Base-by-base conservation (phyloP, 2,888 invertebrate genomes). In the Orthonychiurus folsomi region DNA sequence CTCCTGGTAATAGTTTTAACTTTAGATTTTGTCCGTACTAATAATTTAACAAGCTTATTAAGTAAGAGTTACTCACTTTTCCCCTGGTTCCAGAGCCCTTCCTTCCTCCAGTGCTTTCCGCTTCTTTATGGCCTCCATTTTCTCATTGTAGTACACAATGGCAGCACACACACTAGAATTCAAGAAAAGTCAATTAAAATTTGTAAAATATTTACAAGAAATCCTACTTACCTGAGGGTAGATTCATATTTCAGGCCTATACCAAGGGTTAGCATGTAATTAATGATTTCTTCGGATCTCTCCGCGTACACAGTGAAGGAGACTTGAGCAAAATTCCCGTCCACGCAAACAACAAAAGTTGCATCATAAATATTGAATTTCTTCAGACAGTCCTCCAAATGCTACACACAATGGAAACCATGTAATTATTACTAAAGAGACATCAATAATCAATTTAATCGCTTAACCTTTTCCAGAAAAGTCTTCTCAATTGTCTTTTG, bases 211-310 rank as follows among this genome's bases (percentile, higher is more conserved):
- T 61, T 27, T 20, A 52, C 15, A 60, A 28, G 21, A 60, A 55
- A 24, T 1, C 25, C 23, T n/a, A 48, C 21, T 23, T 66, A 66
- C 67, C 66, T 65, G 1, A 70, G 24, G 1, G 64, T 62, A 1
- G 70, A 70, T 2, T 66, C 61, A 53, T 68, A 69, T 58, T 66
- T 66, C n/a, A 59, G 59, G 27, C 70, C 70, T 50, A 70, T 63
- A 27, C 69, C 70, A 2, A 66, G 59, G 1, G 63, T 59, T 12
- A 63, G 65, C n/a, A 70, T 60, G 28, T 65, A 48, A 56, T 63
- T 65, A 26, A 70, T 66, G 20, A 70, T 65, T 2, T 25, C 27
- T 26, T 70, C 70, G 0, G 66, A 56, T 28, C 27, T 27, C 1
- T 60, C 56, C 2, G 59, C 56, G 0, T 57, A 50, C 5, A 66